Evolutionary conservation across 2,797 vertebrate genomes (phyloP).

Genomic region (Buceros bicornis): DNA sequence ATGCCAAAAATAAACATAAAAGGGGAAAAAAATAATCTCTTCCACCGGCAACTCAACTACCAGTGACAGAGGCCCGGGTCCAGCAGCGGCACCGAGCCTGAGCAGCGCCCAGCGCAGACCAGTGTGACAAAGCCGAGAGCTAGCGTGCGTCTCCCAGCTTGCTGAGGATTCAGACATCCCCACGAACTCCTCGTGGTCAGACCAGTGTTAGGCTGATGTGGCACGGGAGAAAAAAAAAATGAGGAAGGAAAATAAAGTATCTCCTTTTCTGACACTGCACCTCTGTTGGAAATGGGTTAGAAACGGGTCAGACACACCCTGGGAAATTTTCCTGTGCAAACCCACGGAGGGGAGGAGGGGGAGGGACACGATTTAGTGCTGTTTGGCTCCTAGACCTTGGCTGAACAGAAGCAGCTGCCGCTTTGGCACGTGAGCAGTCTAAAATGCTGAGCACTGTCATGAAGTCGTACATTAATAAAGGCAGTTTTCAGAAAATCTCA

Average conservation of each 20-base stretch:
- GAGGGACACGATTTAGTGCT: neutral
- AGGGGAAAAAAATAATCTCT: neutral
- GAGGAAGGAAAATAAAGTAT: neutral
- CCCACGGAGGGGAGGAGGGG: neutral
- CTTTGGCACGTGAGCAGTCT: neutral
- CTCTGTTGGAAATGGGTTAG: neutral
- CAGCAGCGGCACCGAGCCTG: neutral
- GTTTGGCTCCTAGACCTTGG: neutral
- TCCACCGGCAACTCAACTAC: accelerated
- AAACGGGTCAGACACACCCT: neutral
- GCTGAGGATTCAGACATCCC: neutral
- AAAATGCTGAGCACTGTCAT: neutral
- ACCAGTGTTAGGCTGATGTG: neutral
- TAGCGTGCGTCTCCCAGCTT: neutral
- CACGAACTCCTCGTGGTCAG: neutral
- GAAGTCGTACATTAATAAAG: neutral
- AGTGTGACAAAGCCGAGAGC: no score
- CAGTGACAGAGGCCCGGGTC: no score
- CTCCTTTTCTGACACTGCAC: neutral
- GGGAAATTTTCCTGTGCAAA: neutral
- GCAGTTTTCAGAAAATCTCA: neutral
- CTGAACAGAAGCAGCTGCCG: neutral
- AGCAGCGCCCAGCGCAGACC: neutral
- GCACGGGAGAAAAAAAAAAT: neutral
- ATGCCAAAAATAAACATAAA: neutral